Evolutionary conservation across 2,888 invertebrate genomes (phyloP).

Genomic region (Neoaliturus tenellus): DNA sequence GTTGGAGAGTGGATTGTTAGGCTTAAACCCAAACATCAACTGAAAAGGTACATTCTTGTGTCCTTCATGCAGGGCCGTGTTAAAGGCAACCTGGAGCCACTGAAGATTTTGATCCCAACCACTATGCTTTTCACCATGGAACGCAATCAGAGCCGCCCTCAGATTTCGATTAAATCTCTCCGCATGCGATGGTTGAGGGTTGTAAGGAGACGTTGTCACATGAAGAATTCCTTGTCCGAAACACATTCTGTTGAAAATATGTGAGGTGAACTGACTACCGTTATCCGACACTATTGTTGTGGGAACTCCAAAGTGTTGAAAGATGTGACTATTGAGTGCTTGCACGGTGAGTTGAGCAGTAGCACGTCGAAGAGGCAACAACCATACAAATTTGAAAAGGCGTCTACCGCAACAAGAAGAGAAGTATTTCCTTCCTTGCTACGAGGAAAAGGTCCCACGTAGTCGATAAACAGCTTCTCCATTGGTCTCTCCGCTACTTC

Average conservation of each 20-base stretch:
- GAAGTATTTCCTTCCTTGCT: conserved; percentile 3
- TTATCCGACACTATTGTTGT: conserved; percentile 43
- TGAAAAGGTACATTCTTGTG: conserved; percentile 3
- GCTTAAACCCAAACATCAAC: conserved; percentile 18
- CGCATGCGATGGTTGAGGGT: conserved; percentile 34
- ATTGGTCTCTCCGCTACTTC: conserved; percentile 18
- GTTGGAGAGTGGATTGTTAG: neutral
- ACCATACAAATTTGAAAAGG: conserved; percentile 25
- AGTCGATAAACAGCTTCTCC: conserved; percentile 48
- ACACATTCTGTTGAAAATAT: conserved; percentile 32
- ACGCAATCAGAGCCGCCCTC: conserved; percentile 20
- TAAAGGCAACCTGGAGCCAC: neutral
- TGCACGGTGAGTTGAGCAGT: conserved; percentile 2
- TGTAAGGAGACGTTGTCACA: conserved; percentile 15
- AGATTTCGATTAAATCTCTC: conserved; percentile 37
- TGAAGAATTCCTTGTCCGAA: conserved; percentile 27
- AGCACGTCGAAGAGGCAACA: conserved; percentile 26
- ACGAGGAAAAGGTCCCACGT: conserved; percentile 29
- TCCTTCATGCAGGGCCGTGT: too few relatives aligned
- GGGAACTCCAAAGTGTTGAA: conserved; percentile 40
- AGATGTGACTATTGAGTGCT: neutral
- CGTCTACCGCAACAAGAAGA: conserved; percentile 13
- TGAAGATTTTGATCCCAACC: conserved; percentile 11
- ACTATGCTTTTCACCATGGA: neutral
- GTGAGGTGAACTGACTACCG: conserved; percentile 30